Evolutionary conservation across 2,888 invertebrate species (phyloP).

Genomic region (Melipona beecheii): DNA sequence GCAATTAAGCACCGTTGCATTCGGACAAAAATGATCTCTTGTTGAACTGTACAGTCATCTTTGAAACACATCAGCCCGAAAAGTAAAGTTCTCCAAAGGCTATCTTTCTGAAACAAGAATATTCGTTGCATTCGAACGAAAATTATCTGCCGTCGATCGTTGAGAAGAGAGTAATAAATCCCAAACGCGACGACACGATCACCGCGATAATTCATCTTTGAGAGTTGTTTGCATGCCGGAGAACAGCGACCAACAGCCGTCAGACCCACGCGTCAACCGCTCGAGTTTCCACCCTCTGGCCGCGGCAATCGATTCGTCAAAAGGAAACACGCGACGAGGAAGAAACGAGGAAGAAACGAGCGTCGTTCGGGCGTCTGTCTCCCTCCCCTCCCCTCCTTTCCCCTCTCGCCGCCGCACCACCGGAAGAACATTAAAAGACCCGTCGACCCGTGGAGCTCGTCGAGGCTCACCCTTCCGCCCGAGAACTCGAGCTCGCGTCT

Average conservation of each 20-base stretch:
- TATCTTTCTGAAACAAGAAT: background rate
- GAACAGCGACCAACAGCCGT: conserved; percentile 12
- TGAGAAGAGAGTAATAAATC: too few relatives aligned
- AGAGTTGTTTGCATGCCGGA: background rate
- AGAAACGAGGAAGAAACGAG: background rate
- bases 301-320: conserved; percentile 43
- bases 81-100: too few relatives aligned
- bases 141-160: too few relatives aligned
- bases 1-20: too few relatives aligned
- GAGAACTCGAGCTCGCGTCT: conserved; percentile 26
- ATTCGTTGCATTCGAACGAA: too few relatives aligned
- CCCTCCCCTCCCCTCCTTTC: too few relatives aligned
- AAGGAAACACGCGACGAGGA: conserved; percentile 12
- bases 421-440: conserved; percentile 45
- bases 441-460: conserved; percentile 34
- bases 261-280: conserved; percentile 1
- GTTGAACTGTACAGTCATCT: too few relatives aligned
- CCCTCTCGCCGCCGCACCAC: too few relatives aligned
- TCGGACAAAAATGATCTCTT: too few relatives aligned
- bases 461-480: background rate
- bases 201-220: too few relatives aligned
- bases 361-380: conserved; percentile 9
- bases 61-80: too few relatives aligned
- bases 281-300: background rate
- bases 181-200: too few relatives aligned